Percentiles rank a stretch among this genome's conserved stretches.
phyloP scores from a whole-genome alignment of 2,888 invertebrate genomes.

The Pimpla rufipes region DNA sequence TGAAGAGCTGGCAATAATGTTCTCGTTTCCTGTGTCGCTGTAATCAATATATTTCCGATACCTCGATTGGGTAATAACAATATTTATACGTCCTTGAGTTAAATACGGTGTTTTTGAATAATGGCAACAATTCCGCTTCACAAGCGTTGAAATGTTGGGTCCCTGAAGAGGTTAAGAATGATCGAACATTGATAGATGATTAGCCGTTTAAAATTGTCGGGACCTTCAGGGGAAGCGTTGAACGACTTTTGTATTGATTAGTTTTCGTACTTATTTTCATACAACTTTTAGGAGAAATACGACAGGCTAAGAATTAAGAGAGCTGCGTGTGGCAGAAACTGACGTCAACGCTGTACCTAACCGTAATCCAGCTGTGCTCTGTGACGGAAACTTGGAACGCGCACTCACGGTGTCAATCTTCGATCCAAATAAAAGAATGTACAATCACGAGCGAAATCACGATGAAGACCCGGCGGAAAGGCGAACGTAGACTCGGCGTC shows the following conservation, averaged over 20 bases:
- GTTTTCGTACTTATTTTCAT: too few species aligned
- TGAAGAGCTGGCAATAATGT: not conserved
- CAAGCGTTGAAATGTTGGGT: too few species aligned
- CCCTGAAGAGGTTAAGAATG: too few species aligned
- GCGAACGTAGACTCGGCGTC: slow-evolving; percentile 42
- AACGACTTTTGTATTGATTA: too few species aligned
- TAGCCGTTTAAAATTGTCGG: too few species aligned
- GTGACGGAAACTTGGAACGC: slow-evolving; percentile 73
- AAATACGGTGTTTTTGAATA: not conserved
- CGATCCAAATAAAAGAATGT: slow-evolving; percentile 49
- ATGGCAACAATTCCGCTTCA: too few species aligned
- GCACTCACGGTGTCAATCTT: slow-evolving; percentile 71
- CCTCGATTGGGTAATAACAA: not conserved
- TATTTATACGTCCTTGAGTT: not conserved
- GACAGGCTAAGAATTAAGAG: slow-evolving; percentile 18
- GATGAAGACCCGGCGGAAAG: slow-evolving; percentile 40
- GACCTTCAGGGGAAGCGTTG: too few species aligned
- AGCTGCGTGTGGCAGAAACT: slow-evolving; percentile 30
- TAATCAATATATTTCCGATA: slow-evolving; percentile 32
- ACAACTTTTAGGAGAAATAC: not conserved
- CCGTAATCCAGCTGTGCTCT: slow-evolving; percentile 29
- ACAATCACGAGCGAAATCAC: slow-evolving; percentile 35
- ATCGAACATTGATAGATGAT: too few species aligned
- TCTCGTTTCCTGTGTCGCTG: not conserved
- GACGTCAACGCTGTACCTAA: not conserved